Base-by-base conservation (phyloP, 2,797 vertebrate species). In the Muscicapa comitata region DNA sequence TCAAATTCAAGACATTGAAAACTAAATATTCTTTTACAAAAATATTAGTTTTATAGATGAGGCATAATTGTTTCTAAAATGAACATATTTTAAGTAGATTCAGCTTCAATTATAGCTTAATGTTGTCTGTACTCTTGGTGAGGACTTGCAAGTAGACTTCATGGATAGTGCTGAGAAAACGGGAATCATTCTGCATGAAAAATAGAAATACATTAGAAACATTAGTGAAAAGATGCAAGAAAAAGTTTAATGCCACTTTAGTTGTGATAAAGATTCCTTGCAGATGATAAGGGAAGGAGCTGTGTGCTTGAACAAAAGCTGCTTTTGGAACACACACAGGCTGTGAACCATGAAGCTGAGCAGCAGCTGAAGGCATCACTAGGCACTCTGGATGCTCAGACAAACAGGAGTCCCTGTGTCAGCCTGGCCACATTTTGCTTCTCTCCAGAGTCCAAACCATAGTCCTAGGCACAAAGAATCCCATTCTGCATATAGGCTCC, bases 71-170 rank as follows among this genome's bases (percentile, higher is more conserved):
- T 96, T 95, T 96, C 77, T 95, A 92, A 96, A 97, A 97, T 66
- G 54, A 71, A 89, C 68, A 78, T 51, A 95, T 88, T 90, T 95
- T 90, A 93, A 90, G 88, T 76, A 71, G 78, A 80, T 74, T 88
- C 85, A 84, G 58, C 81, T 93, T 88, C 58, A 47, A 80, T 97
- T 97, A 99, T 96, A 99, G 98, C 92, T 98, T 99, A 96, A 99
- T 95, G 92, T 97, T 99, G 96, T 98, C 98, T 82, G 98, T 98
- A 93, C 98, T 99, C 98, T 99, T 99, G 95, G 98, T 97, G 84
- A 99, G 93, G 96, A 98, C 98, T 97, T 99, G 99, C 90, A 99
- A 95, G 96, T 99, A 99, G 71, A 99, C 99, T 84, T 99, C 98
- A 24, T 99, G 99, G 96, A 99, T 99, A 54, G 98, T 98, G 80